These are phyloP conservation scores for Leuciscus waleckii DNA, from an alignment of 2,797 vertebrate genomes.

Conservation along the genomic window DNA sequence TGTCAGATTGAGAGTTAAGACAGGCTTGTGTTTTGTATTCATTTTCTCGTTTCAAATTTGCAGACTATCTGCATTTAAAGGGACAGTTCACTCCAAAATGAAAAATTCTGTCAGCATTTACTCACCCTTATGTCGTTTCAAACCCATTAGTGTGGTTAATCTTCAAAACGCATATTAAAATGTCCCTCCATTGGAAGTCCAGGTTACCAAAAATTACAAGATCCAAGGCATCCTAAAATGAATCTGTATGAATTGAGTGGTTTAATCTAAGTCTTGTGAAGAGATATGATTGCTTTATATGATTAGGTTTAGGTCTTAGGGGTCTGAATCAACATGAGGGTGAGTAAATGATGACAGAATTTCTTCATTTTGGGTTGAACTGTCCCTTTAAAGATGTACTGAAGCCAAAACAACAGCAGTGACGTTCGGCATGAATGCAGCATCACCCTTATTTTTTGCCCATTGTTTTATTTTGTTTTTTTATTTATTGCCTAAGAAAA, in stretches of 20 bases:
- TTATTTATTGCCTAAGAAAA: not conserved
- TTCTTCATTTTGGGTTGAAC: not conserved
- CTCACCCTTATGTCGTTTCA: not conserved
- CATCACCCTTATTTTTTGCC: not conserved
- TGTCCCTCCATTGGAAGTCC: not conserved
- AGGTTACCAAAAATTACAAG: not conserved
- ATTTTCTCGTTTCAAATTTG: slow-evolving; percentile 1
- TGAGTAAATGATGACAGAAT: not conserved
- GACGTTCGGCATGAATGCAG: not conserved
- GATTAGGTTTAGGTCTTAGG: not conserved
- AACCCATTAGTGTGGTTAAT: not conserved
- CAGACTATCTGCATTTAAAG: not conserved
- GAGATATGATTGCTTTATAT: not conserved
- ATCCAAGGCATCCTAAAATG: not conserved
- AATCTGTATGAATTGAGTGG: not conserved
- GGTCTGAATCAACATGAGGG: not conserved
- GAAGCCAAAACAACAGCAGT: not conserved
- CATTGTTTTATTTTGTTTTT: not conserved
- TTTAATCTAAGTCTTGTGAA: not conserved
- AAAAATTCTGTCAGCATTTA: not conserved
- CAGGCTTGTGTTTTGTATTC: slow-evolving; percentile 20
- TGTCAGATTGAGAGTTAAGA: slow-evolving; percentile 25
- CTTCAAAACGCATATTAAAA: not conserved
- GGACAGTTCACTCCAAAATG: not conserved
- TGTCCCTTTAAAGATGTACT: not conserved